Base-by-base conservation (phyloP, 2,797 vertebrate genomes). In the Mycteria americana region DNA sequence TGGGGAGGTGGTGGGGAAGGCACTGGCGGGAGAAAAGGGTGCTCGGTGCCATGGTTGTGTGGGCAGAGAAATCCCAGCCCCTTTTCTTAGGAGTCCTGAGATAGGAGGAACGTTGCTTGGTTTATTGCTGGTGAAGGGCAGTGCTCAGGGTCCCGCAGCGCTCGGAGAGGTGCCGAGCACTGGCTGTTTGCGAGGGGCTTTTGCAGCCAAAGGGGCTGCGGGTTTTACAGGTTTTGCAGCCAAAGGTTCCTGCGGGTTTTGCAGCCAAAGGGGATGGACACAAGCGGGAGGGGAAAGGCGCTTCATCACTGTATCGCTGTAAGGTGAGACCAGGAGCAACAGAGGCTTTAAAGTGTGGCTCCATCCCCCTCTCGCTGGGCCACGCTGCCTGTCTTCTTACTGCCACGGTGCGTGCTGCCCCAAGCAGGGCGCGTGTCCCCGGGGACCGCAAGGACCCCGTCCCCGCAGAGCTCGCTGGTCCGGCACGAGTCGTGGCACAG, bases 151-250 rank as follows among this genome's bases (percentile, higher is more conserved):
- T 43, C 43, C 35, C 2, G 0, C 53, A 46, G 76, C 1, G 1
- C 78, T 46, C 18, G 24, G 51, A 35, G 41, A 30, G 19, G 39
- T 1, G 2, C 46, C 0, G 1, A 45, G 54, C 59, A 62, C 18
- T 9, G 19, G 9, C 31, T 3, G 2, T 17, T 76, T 0, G 0
- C 5, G 15, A 7, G 23, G 27, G 37, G 2, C 0, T 35, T 76
- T 70, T 48, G 25, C 67, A 83, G 51, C 60, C 59, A 41, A 13
- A 75, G 5, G 45, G 33, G 31, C 37, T 37, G 37, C 37, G 37
- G 37, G 37, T 37, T 37, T 37, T 37, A 37, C 37, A 10, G 37
- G 37, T 37, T 37, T 37, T 37, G 37, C 37, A 37, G 37, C 37
- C 37, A 39, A 39, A 39, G 37, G 37, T 39, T 39, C 37, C 37